Conservation (phyloP, 2,888 invertebrate genomes). For the Tethea ocularis region DNA sequence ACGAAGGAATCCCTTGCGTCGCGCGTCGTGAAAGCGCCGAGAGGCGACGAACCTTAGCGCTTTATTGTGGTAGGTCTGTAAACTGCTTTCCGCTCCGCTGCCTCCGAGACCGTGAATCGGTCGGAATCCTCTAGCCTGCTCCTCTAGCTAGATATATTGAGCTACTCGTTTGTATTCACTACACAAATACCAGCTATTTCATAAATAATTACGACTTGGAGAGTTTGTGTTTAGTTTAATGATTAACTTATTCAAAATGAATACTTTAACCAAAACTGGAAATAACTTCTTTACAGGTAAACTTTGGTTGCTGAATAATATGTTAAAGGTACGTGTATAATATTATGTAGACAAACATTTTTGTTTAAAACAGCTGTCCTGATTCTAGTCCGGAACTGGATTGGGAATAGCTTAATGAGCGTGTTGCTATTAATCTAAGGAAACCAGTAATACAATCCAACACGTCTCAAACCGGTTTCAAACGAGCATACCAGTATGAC, state of each 20-base stretch:
- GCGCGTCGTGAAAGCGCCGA: constrained; percentile 2
- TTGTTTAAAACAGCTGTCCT: too few relatives aligned
- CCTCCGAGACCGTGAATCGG: not conserved
- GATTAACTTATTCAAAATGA: not conserved
- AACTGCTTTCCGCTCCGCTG: not conserved
- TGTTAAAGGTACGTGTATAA: too few relatives aligned
- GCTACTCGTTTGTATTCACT: not conserved
- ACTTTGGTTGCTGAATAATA: too few relatives aligned
- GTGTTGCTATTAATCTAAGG: too few relatives aligned
- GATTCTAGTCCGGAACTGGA: too few relatives aligned
- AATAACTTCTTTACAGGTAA: not conserved
- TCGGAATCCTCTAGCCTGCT: constrained; percentile 3
- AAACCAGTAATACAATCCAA: too few relatives aligned
- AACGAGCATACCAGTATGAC: too few relatives aligned
- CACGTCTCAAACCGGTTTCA: too few relatives aligned
- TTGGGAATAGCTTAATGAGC: too few relatives aligned
- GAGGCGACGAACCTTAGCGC: not conserved
- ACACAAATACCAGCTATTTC: not conserved
- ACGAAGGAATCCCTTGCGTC: not conserved
- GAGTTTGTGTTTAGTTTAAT: not conserved
- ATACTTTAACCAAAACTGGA: not conserved
- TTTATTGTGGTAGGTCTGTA: constrained; percentile 4
- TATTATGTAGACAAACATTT: too few relatives aligned
- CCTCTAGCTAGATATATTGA: not conserved
- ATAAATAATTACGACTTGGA: not conserved